These are phyloP conservation scores for Conopomorpha cramerella DNA, from an alignment of 1,140 invertebrate species.

Conservation along the genomic window DNA sequence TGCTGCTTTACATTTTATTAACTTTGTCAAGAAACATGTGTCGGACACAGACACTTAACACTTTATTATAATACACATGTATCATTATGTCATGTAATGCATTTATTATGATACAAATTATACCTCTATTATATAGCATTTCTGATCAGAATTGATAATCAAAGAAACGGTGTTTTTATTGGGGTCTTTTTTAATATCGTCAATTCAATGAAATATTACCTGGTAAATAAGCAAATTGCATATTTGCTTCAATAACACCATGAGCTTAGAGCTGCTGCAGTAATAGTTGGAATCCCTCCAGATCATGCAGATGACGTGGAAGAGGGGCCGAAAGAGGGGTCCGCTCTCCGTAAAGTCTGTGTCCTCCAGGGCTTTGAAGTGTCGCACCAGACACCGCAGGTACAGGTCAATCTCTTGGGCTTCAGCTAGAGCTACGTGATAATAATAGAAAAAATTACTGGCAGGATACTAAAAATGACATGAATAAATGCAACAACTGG, in stretches of 20 bases:
- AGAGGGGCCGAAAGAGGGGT: constrained; percentile 74
- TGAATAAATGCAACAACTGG: no score
- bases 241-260: constrained; percentile 86
- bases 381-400: constrained; percentile 79
- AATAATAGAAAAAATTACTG: constrained; percentile 2
- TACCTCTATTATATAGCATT: no score
- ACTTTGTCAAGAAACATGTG: no score
- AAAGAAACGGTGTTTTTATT: no score
- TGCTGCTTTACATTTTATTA: no score
- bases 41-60: no score
- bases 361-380: constrained; percentile 82
- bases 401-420: constrained; percentile 89
- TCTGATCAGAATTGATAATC: no score
- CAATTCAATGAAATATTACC: constrained; percentile 34
- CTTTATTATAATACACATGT: no score
- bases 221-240: constrained; percentile 89
- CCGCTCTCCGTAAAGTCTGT: constrained; percentile 81
- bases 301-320: constrained; percentile 85
- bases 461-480: no score
- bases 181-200: no score
- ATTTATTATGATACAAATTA: no score
- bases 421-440: constrained; percentile 76
- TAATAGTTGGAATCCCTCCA: constrained; percentile 91
- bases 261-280: constrained; percentile 85
- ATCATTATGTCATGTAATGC: no score